phyloP scores from a whole-genome alignment of 2,888 invertebrate genomes.

The Allolobophora icterica region DNA sequence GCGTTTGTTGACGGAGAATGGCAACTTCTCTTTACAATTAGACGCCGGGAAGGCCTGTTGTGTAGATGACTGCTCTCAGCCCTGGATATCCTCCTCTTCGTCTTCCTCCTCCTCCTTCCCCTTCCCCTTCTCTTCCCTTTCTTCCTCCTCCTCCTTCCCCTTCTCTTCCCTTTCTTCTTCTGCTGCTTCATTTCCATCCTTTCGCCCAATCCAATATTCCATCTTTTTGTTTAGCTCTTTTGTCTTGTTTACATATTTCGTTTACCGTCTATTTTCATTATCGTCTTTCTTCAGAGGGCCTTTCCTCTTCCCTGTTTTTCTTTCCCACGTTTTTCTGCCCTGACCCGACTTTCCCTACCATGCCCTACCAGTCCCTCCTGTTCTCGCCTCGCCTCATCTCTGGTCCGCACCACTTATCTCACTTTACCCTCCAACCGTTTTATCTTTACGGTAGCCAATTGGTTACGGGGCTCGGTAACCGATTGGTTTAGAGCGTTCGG shows the following conservation, averaged over 20 bases:
- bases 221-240: background rate
- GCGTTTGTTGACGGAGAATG: background rate
- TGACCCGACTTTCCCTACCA: background rate
- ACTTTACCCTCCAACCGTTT: background rate
- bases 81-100: background rate
- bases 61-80: background rate
- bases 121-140: background rate
- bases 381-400: background rate
- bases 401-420: background rate
- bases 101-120: background rate
- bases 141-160: background rate
- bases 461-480: too few relatives aligned
- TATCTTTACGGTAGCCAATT: too few relatives aligned
- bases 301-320: background rate
- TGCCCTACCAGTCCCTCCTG: background rate
- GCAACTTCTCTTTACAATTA: background rate
- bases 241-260: background rate
- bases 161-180: background rate
- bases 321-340: background rate
- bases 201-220: background rate
- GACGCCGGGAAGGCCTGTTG: background rate
- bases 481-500: too few relatives aligned
- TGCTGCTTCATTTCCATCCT: background rate
- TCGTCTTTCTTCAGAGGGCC: background rate
- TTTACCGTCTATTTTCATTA: background rate